Evolutionary conservation across 2,888 invertebrate species (phyloP).

Genomic region (Trachelus troglodyta): DNA sequence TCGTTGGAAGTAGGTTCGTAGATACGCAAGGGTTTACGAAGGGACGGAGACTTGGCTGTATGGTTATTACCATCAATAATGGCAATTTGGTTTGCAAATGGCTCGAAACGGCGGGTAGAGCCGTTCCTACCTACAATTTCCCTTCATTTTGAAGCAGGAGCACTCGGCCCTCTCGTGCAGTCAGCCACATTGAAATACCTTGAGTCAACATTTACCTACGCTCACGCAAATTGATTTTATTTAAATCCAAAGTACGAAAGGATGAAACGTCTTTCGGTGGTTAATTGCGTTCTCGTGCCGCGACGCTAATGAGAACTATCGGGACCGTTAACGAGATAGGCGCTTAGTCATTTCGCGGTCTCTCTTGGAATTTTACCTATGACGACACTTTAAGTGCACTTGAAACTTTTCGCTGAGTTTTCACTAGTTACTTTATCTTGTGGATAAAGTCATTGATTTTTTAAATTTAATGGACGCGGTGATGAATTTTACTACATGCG

Average conservation of each 20-base stretch:
- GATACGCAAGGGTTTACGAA: slow-evolving; percentile 19
- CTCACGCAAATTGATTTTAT: slow-evolving; percentile 63
- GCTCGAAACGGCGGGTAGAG: slow-evolving; percentile 52
- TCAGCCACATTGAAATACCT: slow-evolving; percentile 61
- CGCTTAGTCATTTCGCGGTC: neutral
- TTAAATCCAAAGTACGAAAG: slow-evolving; percentile 59
- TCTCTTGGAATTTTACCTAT: neutral
- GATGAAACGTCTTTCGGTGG: slow-evolving; percentile 41
- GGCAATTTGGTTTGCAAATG: slow-evolving; percentile 65
- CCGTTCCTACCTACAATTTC: slow-evolving; percentile 61
- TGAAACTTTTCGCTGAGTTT: neutral
- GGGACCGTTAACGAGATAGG: neutral
- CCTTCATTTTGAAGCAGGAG: slow-evolving; percentile 57
- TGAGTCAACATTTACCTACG: slow-evolving; percentile 64
- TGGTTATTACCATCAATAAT: slow-evolving; percentile 65
- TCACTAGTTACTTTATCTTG: neutral
- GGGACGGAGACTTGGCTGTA: slow-evolving; percentile 48
- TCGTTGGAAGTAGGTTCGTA: slow-evolving; percentile 26
- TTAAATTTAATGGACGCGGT: neutral
- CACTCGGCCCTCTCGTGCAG: slow-evolving; percentile 49
- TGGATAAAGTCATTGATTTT: neutral
- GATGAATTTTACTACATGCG: neutral
- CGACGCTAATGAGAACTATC: neutral
- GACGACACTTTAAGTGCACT: neutral
- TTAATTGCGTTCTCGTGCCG: slow-evolving; percentile 56